Base-by-base conservation (phyloP, 2,797 vertebrate genomes). In the Benthosema pterotum region DNA sequence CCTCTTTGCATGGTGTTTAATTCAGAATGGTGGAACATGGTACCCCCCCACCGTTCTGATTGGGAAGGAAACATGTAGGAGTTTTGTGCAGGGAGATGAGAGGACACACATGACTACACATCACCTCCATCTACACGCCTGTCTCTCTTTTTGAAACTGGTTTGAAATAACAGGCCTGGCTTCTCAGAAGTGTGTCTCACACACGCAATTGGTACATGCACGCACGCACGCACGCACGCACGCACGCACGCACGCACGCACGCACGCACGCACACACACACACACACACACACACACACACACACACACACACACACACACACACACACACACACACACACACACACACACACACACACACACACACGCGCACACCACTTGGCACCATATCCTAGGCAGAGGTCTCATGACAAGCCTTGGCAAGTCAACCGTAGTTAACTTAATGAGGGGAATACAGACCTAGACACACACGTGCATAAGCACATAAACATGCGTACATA, bases 361-460 rank as follows among this genome's bases (percentile, higher is more conserved):
- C 60, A 53, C 17, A 18, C 60, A 28, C 62, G 65, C 49, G 63
- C 57, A 61, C 57, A 69, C 0, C 48, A 54, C 58, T 38, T 67
- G 69, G 56, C 74, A 75, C 65, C 77, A 64, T 56, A 71, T 68
- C 74, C 72, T 55, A 69, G 73, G 63, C 69, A 67, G 64, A 82
- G 74, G 66, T 86, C 63, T 77, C 66, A 62, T 75, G 77, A 86
- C 87, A 89, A 79, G 87, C 75, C 72, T 67, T 69, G 78, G 62
- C 83, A 88, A 75, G 85, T 82, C 70, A 79, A 54, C 68, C 47
- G 6, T 68, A 76, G 82, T 83, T 73, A 77, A 83, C 77, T 86
- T 84, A 85, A 83, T 84, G 67, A 80, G 71, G 80, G 75, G 79
- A 63, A 71, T 67, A 49, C 51, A 77, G 67, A 82, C 71, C 61